Percentiles rank a stretch among this genome's conserved stretches.
Evolutionary conservation across 2,797 vertebrate species (phyloP).

Genomic region (Enteromius unitaeniatus): DNA sequence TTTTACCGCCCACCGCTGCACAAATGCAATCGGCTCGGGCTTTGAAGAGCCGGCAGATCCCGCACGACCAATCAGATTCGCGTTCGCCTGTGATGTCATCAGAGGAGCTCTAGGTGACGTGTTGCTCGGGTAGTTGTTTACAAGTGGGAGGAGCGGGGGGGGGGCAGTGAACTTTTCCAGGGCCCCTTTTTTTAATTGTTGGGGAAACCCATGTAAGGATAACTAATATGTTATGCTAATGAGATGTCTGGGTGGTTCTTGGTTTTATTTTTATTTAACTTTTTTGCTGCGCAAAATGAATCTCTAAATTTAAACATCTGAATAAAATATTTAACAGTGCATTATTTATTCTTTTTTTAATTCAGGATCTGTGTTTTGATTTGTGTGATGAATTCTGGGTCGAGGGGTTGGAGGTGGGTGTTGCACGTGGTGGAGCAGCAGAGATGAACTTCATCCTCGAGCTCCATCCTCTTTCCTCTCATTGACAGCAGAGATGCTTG

Average conservation of each 20-base stretch:
- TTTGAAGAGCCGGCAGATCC: conserved; percentile 90
- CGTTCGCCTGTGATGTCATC: conserved; percentile 80
- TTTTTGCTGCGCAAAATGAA: neutral
- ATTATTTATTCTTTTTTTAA: neutral
- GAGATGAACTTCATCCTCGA: conserved; percentile 89
- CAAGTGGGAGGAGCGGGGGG: conserved; percentile 40
- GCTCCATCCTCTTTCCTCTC: conserved; percentile 79
- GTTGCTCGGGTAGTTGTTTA: conserved; percentile 37
- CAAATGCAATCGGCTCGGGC: conserved; percentile 86
- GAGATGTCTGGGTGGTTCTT: neutral
- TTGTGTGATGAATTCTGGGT: conserved; percentile 68
- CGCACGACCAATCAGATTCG: conserved; percentile 85
- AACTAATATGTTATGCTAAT: conserved; percentile 16
- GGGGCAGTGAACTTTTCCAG: conserved; percentile 18
- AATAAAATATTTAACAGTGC: neutral
- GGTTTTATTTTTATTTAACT: neutral
- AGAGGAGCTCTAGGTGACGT: conserved; percentile 24
- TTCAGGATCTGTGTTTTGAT: conserved; percentile 42
- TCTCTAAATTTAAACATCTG: neutral
- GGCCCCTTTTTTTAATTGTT: conserved; percentile 31
- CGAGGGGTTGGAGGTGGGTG: conserved; percentile 86
- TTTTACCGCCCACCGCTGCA: conserved; percentile 75
- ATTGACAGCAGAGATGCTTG: conserved; percentile 69
- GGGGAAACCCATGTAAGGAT: conserved; percentile 40
- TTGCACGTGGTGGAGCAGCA: conserved; percentile 79